A percentile compares a stretch with the other conserved stretches of the same genome.
These are phyloP conservation scores for Acrocephalus arundinaceus DNA, from an alignment of 2,113 vertebrate genomes.

Conservation along the genomic window DNA sequence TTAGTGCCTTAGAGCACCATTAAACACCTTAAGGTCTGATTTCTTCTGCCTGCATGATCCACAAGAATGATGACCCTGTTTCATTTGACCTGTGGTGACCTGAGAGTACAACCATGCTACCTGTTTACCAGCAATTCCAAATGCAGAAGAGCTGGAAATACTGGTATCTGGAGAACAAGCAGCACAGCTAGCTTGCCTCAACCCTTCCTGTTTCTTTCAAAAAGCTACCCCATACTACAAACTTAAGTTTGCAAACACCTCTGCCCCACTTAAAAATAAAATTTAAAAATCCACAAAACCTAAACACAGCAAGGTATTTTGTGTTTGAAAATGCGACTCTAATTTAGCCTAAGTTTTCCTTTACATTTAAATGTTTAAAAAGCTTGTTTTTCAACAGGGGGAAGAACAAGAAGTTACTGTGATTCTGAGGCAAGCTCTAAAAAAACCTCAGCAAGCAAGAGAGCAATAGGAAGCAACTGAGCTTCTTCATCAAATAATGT, in stretches of 20 bases:
- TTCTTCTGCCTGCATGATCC: not conserved
- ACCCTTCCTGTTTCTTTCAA: not conserved
- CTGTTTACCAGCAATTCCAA: not conserved
- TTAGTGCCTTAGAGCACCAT: not conserved
- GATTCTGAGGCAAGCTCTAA: not conserved
- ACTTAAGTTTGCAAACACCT: not conserved
- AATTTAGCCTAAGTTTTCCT: not conserved
- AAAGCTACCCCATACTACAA: not conserved
- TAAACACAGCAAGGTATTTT: not conserved
- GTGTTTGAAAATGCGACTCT: not conserved
- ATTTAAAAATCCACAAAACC: not conserved
- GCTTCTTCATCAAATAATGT: not conserved
- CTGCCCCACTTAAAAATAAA: not conserved
- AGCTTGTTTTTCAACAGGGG: not conserved
- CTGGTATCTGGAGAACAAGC: not conserved
- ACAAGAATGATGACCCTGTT: not conserved
- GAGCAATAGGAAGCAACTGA: not conserved
- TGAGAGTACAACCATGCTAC: not conserved
- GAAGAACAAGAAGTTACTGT: not conserved
- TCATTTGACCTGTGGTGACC: not conserved
- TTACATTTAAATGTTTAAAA: not conserved
- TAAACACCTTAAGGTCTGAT: not conserved
- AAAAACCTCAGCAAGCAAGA: not conserved
- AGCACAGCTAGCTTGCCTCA: not conserved
- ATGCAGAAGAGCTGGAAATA: slow-evolving; percentile 33